Conservation (phyloP, 2,888 invertebrate species). For the Apomyelois bistriatella region DNA sequence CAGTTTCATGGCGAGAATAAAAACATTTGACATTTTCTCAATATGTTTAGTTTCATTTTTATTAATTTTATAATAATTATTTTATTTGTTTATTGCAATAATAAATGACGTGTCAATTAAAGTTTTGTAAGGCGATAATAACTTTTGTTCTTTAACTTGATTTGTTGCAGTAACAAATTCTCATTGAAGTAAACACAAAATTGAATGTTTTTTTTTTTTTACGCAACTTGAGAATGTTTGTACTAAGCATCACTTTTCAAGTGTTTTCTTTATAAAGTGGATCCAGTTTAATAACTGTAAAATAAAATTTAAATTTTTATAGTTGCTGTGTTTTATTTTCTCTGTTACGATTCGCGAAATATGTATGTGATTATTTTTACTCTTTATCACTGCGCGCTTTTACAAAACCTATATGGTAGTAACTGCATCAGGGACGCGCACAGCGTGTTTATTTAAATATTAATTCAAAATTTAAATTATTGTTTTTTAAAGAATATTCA, state of each 20-base stretch:
- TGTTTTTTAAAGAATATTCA: no score
- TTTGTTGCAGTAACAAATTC: no score
- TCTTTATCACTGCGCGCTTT: no score
- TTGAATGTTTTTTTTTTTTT: no score
- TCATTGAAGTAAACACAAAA: no score
- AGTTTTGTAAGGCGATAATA: background rate
- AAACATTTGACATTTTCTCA: background rate
- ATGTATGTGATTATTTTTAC: no score
- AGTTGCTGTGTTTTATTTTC: background rate
- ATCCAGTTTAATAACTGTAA: background rate
- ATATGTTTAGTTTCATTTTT: background rate
- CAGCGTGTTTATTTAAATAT: no score
- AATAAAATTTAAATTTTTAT: conserved; percentile 11
- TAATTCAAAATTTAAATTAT: no score
- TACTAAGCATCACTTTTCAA: background rate
- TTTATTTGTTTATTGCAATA: background rate
- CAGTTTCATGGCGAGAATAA: background rate
- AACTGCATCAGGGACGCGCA: no score
- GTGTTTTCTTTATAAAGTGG: background rate
- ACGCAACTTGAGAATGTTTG: background rate
- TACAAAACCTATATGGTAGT: no score
- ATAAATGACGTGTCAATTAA: background rate
- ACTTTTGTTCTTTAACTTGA: background rate
- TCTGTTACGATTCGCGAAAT: no score
- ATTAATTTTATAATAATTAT: background rate